Evolutionary conservation across 2,797 vertebrate genomes (phyloP).

Genomic region (Petrocephalus schoutedeni): DNA sequence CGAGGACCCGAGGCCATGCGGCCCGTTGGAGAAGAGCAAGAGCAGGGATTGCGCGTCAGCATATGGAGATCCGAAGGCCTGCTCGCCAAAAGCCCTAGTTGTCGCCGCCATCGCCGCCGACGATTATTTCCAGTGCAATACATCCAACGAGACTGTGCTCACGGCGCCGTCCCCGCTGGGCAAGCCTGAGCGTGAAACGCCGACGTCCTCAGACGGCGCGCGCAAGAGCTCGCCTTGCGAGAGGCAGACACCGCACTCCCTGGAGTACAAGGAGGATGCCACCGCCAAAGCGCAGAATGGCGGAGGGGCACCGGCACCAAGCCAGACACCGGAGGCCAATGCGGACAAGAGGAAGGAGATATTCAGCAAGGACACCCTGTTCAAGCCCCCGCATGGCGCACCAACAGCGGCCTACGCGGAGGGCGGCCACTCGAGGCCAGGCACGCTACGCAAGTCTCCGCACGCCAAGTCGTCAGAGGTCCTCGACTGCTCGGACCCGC

Average conservation of each 20-base stretch:
- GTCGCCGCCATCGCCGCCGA: conserved; percentile 51
- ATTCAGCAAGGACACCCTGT: conserved; percentile 92
- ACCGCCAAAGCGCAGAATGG: conserved; percentile 70
- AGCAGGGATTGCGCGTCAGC: conserved; percentile 71
- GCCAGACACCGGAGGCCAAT: conserved; percentile 70
- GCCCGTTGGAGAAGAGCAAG: conserved; percentile 78
- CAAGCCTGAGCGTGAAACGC: conserved; percentile 76
- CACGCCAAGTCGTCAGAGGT: conserved; percentile 66
- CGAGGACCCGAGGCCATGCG: conserved; percentile 65
- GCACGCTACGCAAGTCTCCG: conserved; percentile 77
- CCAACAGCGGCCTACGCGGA: conserved; percentile 68
- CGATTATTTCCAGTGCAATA: conserved; percentile 89
- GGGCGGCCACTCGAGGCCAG: conserved; percentile 70
- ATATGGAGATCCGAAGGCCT: conserved; percentile 67
- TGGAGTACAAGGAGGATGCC: conserved; percentile 78
- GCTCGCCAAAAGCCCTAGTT: conserved; percentile 69
- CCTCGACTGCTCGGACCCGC: conserved; percentile 77
- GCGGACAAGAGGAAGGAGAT: conserved; percentile 91
- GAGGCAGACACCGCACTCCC: conserved; percentile 69
- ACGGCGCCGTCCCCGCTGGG: conserved; percentile 74
- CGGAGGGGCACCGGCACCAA: conserved; percentile 59
- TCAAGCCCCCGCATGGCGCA: conserved; percentile 84
- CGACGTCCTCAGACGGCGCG: conserved; percentile 64
- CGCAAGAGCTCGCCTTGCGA: conserved; percentile 69
- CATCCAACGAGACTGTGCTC: conserved; percentile 79